Evolutionary conservation across 2,113 vertebrate genomes (phyloP).

Genomic region (Phyllopteryx taeniolatus): DNA sequence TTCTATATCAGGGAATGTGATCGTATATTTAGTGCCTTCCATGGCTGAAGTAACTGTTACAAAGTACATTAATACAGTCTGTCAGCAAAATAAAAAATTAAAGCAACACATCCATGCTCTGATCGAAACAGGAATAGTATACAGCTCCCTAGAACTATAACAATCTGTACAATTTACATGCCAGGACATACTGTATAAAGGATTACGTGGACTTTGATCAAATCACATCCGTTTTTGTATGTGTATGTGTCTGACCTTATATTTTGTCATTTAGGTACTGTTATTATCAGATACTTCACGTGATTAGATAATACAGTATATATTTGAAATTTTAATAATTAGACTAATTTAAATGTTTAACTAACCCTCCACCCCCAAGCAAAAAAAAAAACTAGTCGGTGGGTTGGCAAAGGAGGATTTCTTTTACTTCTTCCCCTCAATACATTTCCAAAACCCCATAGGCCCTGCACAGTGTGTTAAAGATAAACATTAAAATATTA

Average conservation of each 20-base stretch:
- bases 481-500: conserved; percentile 71
- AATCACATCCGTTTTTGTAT: too few species aligned
- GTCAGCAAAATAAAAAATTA: conserved; percentile 23
- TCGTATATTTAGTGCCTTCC: conserved; percentile 59
- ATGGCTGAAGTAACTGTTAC: conserved; percentile 28
- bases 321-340: too few species aligned
- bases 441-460: conserved; percentile 29
- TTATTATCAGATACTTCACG: background rate
- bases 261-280: too few species aligned
- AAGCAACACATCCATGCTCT: background rate
- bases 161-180: background rate
- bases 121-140: background rate
- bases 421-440: background rate
- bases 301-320: too few species aligned
- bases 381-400: background rate
- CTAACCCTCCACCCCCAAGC: too few species aligned
- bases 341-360: too few species aligned
- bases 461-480: conserved; percentile 38
- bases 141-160: too few species aligned
- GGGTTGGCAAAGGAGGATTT: background rate
- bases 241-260: too few species aligned
- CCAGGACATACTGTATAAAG: background rate
- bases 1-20: conserved; percentile 47
- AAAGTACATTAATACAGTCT: conserved; percentile 55
- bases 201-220: too few species aligned